Conservation (phyloP, 2,797 vertebrate genomes). For the Pogoniulus pusillus region DNA sequence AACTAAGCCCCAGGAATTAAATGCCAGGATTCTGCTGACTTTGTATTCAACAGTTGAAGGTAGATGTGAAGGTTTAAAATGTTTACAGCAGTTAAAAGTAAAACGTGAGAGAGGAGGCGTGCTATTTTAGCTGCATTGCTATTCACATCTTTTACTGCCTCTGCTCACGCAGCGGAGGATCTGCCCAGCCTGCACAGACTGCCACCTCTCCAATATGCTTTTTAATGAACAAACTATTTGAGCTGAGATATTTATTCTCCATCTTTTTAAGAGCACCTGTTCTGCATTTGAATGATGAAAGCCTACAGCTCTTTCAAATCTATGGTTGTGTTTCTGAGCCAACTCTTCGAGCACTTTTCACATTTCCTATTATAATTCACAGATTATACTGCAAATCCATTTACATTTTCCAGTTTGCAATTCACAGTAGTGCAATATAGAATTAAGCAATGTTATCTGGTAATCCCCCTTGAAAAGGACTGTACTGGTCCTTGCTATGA, state of each 20-base stretch:
- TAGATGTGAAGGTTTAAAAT: background rate
- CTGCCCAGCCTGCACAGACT: background rate
- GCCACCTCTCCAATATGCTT: background rate
- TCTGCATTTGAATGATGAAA: conserved; percentile 19
- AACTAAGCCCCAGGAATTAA: background rate
- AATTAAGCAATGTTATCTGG: background rate
- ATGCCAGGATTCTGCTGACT: background rate
- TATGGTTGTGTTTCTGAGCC: background rate
- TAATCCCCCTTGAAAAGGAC: background rate
- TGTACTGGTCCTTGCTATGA: background rate
- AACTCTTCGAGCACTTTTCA: background rate
- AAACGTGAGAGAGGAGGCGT: background rate
- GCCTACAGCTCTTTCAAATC: background rate
- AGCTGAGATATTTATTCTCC: background rate
- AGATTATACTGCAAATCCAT: background rate
- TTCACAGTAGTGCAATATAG: conserved; percentile 2
- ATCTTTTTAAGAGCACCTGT: background rate
- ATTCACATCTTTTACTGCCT: background rate
- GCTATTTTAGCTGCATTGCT: background rate
- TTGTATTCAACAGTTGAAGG: background rate
- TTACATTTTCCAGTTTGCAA: conserved; percentile 1
- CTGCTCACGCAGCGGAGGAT: background rate
- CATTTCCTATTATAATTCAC: background rate
- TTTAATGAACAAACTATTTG: conserved; percentile 1
- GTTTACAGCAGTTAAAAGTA: background rate